Evolutionary conservation across 1,140 invertebrate genomes (phyloP).

Genomic region (Drosophila orosa): DNA sequence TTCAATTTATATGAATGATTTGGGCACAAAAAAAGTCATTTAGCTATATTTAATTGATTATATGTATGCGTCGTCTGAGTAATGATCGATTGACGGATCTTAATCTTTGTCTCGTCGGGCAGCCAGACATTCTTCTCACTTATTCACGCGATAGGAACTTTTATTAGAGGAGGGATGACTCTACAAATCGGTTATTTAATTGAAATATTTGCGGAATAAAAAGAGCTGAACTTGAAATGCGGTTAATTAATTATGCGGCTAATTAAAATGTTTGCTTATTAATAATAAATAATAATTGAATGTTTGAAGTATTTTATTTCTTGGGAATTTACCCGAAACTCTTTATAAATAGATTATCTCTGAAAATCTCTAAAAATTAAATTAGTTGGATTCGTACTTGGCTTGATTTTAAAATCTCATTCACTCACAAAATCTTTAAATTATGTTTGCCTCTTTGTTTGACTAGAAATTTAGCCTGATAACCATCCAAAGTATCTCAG

Average conservation of each 20-base stretch:
- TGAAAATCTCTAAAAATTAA: too few relatives aligned
- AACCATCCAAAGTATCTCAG: background rate
- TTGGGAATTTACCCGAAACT: background rate
- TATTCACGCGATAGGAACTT: conserved; percentile 21
- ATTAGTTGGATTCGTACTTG: background rate
- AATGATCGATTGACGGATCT: conserved; percentile 49
- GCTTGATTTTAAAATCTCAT: background rate
- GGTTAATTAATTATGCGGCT: conserved; percentile 17
- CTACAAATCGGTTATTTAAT: conserved; percentile 15
- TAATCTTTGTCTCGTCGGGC: conserved; percentile 37
- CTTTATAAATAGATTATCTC: too few relatives aligned
- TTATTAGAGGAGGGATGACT: conserved; percentile 1
- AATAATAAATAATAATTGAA: background rate
- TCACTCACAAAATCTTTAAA: background rate
- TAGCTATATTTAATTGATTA: conserved; percentile 50
- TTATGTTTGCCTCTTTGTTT: background rate
- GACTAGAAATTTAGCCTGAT: background rate
- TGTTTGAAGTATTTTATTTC: background rate
- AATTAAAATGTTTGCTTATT: conserved; percentile 9
- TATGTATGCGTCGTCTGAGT: conserved; percentile 14
- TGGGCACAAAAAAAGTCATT: conserved; percentile 39
- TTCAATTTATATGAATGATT: conserved; percentile 52
- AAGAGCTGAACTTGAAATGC: conserved; percentile 16
- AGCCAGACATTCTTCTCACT: conserved; percentile 33
- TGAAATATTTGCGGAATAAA: conserved; percentile 18